Conservation (phyloP, 2,888 invertebrate species). For the Melanotus villosus region DNA sequence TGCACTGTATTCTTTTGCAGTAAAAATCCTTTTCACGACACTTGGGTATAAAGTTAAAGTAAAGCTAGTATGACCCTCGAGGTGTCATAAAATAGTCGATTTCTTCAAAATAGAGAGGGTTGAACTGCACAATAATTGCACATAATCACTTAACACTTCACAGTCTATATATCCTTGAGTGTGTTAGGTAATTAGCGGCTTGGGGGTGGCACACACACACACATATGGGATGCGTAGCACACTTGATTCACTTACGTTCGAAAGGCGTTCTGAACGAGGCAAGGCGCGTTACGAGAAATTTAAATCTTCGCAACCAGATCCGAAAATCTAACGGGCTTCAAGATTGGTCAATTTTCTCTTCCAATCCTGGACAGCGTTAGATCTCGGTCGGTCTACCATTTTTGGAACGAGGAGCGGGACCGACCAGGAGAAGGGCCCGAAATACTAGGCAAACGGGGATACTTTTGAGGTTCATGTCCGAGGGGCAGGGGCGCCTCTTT, state of each 20-base stretch:
- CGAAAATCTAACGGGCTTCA: constrained; percentile 69
- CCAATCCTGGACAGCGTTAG: constrained; percentile 70
- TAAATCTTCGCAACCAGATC: constrained; percentile 88
- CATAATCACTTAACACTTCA: constrained; percentile 41
- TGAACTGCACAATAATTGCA: constrained; percentile 22
- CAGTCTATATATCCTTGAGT: constrained; percentile 37
- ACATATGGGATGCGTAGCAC: constrained; percentile 31
- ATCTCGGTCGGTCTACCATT: constrained; percentile 74
- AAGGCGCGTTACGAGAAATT: constrained; percentile 79
- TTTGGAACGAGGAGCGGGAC: constrained; percentile 72
- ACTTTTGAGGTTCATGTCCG: constrained; percentile 37
- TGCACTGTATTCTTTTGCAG: constrained; percentile 5
- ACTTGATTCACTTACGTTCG: constrained; percentile 86
- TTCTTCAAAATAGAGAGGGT: not conserved
- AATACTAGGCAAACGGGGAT: constrained; percentile 58
- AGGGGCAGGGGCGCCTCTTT: constrained; percentile 47
- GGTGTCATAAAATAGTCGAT: constrained; percentile 8
- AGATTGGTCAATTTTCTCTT: constrained; percentile 67
- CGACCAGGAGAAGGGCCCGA: constrained; percentile 61
- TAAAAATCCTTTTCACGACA: constrained; percentile 1
- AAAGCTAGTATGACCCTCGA: constrained; percentile 22
- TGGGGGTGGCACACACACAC: constrained; percentile 38
- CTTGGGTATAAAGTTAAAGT: not conserved
- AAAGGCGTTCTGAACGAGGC: constrained; percentile 96
- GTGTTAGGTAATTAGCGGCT: constrained; percentile 34